Evolutionary conservation across 2,113 vertebrate genomes (phyloP).

Genomic region (Burhinus bistriatus): DNA sequence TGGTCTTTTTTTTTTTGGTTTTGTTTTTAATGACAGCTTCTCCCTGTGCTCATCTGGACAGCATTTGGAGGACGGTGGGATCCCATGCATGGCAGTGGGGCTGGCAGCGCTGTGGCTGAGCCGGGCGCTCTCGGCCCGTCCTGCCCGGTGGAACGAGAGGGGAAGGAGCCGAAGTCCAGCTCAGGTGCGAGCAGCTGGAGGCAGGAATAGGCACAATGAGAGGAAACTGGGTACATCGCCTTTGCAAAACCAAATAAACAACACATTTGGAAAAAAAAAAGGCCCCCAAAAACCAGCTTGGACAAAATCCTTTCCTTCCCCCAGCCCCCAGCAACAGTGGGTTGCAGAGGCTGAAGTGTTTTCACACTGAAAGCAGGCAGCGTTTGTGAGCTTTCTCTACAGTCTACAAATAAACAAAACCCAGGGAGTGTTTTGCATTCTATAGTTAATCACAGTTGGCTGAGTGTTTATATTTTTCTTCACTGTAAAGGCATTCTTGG

Average conservation of each 20-base stretch:
- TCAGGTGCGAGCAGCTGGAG: slow-evolving; percentile 4
- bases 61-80: not conserved
- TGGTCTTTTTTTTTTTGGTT: not conserved
- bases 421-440: slow-evolving; percentile 56
- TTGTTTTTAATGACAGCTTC: not conserved
- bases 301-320: slow-evolving; percentile 1
- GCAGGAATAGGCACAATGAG: not conserved
- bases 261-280: not conserved
- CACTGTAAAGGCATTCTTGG: slow-evolving; percentile 60
- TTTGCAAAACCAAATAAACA: slow-evolving; percentile 31
- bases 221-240: not conserved
- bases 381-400: not conserved
- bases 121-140: not conserved
- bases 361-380: not conserved
- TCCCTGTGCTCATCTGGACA: not conserved
- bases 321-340: not conserved
- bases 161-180: not conserved
- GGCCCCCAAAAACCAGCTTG: not conserved
- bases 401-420: slow-evolving; percentile 55
- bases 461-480: slow-evolving; percentile 60
- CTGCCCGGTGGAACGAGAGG: not conserved
- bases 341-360: not conserved
- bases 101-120: not conserved
- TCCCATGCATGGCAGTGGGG: not conserved
- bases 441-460: slow-evolving; percentile 61